A percentile compares a stretch with the other conserved stretches of the same genome.
Conservation (phyloP, 2,797 vertebrate genomes). For the Spheniscus humboldti region DNA sequence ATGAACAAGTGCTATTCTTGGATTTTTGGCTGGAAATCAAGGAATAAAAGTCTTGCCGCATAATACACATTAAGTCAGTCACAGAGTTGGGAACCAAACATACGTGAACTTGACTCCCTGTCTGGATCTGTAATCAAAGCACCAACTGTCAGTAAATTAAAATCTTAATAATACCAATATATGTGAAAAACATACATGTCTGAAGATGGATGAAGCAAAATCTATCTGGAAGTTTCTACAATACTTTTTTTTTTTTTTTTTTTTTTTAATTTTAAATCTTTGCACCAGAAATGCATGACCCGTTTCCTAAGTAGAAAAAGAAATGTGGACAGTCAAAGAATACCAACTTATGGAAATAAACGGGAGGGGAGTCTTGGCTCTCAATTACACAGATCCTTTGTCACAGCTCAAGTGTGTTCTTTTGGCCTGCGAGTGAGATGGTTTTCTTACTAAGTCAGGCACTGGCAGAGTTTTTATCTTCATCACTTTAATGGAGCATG, state of each 20-base stretch:
- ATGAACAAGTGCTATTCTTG: background rate
- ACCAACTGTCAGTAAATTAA: background rate
- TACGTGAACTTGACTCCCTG: background rate
- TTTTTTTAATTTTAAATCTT: background rate
- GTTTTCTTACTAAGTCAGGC: slow-evolving; percentile 55
- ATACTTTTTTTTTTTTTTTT: background rate
- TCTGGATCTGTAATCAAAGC: slow-evolving; percentile 7
- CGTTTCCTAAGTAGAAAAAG: background rate
- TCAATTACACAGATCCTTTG: slow-evolving; percentile 39
- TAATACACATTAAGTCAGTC: background rate
- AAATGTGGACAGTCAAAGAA: background rate
- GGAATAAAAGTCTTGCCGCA: background rate
- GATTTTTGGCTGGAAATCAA: background rate
- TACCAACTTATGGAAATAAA: slow-evolving; percentile 4
- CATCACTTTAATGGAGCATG: slow-evolving; percentile 60
- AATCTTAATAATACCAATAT: background rate
- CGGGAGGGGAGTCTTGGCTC: slow-evolving; percentile 9
- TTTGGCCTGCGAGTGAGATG: background rate
- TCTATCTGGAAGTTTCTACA: background rate
- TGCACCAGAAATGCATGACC: background rate
- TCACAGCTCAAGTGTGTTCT: slow-evolving; percentile 52
- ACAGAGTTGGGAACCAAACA: slow-evolving; percentile 11
- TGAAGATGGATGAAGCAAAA: background rate
- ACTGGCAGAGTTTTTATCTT: slow-evolving; percentile 57
- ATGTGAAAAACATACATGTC: background rate